These are phyloP conservation scores for Nyctibius bracteatus DNA, from an alignment of 2,113 vertebrate species.

Conservation along the genomic window DNA sequence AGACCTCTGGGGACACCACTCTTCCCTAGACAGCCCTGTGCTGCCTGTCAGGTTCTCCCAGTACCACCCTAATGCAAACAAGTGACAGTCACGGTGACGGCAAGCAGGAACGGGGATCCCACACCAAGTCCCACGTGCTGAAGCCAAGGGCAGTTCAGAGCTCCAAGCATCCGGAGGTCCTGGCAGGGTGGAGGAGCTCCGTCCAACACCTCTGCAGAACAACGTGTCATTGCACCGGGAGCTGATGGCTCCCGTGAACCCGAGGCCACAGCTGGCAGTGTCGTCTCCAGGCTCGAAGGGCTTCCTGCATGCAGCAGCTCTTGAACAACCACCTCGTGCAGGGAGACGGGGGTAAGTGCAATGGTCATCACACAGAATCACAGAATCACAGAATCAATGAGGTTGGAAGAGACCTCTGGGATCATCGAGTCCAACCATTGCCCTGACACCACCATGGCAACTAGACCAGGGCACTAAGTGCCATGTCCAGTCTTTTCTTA, in stretches of 20 bases:
- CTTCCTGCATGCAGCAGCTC: neutral
- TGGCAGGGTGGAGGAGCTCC: rapidly evolving
- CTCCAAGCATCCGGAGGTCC: neutral
- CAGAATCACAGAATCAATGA: no score
- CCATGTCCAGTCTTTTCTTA: no score
- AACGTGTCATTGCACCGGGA: neutral
- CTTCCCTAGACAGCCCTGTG: neutral
- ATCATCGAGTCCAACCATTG: no score
- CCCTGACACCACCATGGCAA: no score
- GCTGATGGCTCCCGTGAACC: neutral
- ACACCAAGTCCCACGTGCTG: rapidly evolving
- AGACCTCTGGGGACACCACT: neutral
- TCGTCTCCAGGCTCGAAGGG: rapidly evolving
- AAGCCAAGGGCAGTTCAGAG: neutral
- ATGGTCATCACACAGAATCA: no score
- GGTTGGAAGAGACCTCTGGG: no score
- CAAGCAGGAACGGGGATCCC: neutral
- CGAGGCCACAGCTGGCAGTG: rapidly evolving
- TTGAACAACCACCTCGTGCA: neutral
- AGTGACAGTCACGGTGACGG: rapidly evolving
- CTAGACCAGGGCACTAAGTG: no score
- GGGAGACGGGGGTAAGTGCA: neutral
- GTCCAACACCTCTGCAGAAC: neutral
- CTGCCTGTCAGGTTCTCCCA: neutral
- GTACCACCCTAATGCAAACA: rapidly evolving